Evolutionary conservation across 2,888 invertebrate genomes (phyloP), one percentile per base, ranked within the genome.

Genomic region (Drosophila mimetica): DNA sequence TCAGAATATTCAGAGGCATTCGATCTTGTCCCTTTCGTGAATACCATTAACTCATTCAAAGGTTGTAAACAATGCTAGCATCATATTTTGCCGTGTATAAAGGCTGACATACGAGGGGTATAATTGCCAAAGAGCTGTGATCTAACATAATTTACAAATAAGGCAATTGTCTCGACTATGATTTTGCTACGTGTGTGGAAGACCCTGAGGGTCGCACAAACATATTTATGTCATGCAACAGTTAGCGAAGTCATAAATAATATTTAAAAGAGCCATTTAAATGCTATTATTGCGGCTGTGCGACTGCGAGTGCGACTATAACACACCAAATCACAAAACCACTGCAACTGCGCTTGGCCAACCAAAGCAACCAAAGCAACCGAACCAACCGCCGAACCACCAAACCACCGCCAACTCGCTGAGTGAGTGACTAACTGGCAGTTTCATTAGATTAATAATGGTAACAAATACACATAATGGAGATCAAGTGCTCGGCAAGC

Each of bases 201-300:
- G 46, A 28, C 36, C 50, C 53, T 41, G 53, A 66, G 53, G 53
- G 66, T 47, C 53, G 16, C 36, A 28, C 32, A n/a, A n/a, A 60
- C 52, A 42, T 71, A 75, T 74, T 82, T 61, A 71, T 79, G 77
- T 77, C 85, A 76, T 67, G 71, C 82, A 73, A 73, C 66, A 67
- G 75, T 70, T 73, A 53, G 59, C 70, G 67, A 41, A 71, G 65
- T 74, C 77, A 82, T 85, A 81, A 85, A 81, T 85, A 79, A 81
- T 77, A 76, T 79, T 81, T 71, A 76, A 84, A 79, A 83, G 77
- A 77, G 77, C 84, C 81, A 80, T 79, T 83, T 79, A 84, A 79
- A 77, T 77, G 77, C 58, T 80, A 82, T 66, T 79, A 73, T 63
- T 83, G 77, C 67, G 42, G 22, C 57, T 59, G 57, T 2, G 58